Percentiles rank a stretch among this genome's conserved stretches.
Evolutionary conservation across 2,113 vertebrate species (phyloP).

Genomic region (Cygnus atratus): DNA sequence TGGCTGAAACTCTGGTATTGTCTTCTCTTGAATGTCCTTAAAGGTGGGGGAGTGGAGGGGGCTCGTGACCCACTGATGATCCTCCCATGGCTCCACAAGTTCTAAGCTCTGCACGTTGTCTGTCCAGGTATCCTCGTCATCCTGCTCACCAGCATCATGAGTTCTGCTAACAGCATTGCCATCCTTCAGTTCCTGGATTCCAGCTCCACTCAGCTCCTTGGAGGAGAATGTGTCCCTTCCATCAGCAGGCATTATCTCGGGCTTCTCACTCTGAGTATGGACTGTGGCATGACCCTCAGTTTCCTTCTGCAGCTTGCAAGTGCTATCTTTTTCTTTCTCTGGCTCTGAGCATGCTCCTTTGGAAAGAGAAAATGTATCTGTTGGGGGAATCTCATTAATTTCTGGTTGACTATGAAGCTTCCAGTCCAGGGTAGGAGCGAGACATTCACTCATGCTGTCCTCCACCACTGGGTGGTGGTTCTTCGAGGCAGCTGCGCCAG

Average conservation of each 20-base stretch:
- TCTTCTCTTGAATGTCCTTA: constrained; percentile 78
- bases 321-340: neutral
- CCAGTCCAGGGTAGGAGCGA: constrained; percentile 37
- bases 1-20: constrained; percentile 36
- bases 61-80: constrained; percentile 96
- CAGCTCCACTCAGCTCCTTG: constrained; percentile 21
- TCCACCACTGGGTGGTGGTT: neutral
- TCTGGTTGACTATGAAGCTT: neutral
- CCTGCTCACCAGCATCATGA: constrained; percentile 77
- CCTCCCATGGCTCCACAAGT: constrained; percentile 93
- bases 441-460: neutral
- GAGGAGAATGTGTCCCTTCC: neutral
- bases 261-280: constrained; percentile 22
- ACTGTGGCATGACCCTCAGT: neutral
- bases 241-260: constrained; percentile 1
- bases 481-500: neutral
- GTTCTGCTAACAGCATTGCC: constrained; percentile 59
- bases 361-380: constrained; percentile 9
- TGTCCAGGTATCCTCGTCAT: constrained; percentile 81
- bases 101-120: constrained; percentile 85
- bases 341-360: constrained; percentile 4
- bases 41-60: constrained; percentile 92
- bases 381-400: neutral
- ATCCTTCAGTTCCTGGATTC: constrained; percentile 44
- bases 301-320: neutral